phyloP scores from a whole-genome alignment of 2,113 vertebrate genomes.

The Pachycephala philippinensis region DNA sequence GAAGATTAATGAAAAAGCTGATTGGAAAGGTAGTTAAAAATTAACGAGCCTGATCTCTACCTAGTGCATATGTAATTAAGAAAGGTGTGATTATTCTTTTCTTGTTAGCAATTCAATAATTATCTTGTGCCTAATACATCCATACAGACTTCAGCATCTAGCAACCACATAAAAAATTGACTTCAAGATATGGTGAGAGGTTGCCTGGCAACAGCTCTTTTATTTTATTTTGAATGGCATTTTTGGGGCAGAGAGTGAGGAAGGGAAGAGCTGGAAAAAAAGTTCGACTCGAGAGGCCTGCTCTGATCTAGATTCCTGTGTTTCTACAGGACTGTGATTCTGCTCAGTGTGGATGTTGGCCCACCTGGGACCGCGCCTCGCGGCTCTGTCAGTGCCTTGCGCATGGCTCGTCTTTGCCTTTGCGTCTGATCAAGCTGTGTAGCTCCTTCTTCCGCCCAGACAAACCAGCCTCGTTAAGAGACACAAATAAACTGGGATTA shows the following conservation, averaged over 20 bases:
- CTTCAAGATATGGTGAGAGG: not conserved
- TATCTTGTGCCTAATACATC: not conserved
- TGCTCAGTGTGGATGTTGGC: not conserved
- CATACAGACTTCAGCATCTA: not conserved
- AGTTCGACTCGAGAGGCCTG: rapidly evolving
- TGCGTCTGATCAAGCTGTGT: not conserved
- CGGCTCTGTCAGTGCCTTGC: rapidly evolving
- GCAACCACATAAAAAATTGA: not conserved
- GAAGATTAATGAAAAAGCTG: not conserved
- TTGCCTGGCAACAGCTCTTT: slow-evolving; percentile 30
- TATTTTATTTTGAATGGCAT: slow-evolving; percentile 9
- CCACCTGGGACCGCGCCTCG: rapidly evolving
- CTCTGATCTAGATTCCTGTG: not conserved
- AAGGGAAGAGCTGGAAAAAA: not conserved
- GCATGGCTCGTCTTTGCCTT: rapidly evolving
- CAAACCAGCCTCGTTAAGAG: not conserved
- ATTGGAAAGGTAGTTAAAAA: not conserved
- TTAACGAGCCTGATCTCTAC: not conserved
- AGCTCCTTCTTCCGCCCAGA: not conserved
- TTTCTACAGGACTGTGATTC: not conserved
- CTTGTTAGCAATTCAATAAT: not conserved
- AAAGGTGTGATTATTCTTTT: not conserved
- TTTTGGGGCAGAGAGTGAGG: not conserved
- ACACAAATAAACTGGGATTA: not conserved
- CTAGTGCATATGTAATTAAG: not conserved